Evolutionary conservation across 35 echinoderm and acorn worm genomes (phyloP).

Genomic region (Apostichopus parvimensis): DNA sequence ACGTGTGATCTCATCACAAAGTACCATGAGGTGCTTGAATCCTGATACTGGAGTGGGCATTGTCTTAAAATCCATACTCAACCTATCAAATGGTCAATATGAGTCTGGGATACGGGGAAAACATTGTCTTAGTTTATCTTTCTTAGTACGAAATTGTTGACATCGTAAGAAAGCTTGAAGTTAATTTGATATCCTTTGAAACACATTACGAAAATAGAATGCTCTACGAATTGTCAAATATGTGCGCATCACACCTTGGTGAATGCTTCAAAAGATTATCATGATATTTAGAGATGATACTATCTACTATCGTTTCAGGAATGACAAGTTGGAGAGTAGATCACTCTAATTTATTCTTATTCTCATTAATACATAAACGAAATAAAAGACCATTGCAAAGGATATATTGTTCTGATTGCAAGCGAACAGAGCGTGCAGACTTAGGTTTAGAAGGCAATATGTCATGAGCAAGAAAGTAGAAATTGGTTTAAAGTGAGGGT

Average conservation of each 20-base stretch:
- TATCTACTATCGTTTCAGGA: conserved; percentile 45
- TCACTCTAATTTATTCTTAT: neutral
- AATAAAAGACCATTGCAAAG: conserved; percentile 22
- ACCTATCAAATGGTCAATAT: conserved; percentile 58
- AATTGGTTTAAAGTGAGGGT: conserved; percentile 8
- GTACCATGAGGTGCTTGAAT: conserved; percentile 59
- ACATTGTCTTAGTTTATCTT: conserved; percentile 55
- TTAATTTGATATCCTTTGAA: neutral
- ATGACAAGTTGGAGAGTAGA: conserved; percentile 51
- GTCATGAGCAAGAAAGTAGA: neutral
- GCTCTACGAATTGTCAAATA: conserved; percentile 38
- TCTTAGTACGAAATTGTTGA: conserved; percentile 50
- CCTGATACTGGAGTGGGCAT: conserved; percentile 60
- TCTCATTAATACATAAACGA: neutral
- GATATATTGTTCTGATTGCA: neutral
- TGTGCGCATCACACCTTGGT: conserved; percentile 55
- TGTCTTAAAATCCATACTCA: conserved; percentile 65
- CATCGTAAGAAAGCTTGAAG: conserved; percentile 49
- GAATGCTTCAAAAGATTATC: conserved; percentile 58
- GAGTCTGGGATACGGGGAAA: conserved; percentile 41
- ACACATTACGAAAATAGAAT: conserved; percentile 14
- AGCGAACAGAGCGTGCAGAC: neutral
- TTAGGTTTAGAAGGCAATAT: neutral
- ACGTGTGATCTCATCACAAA: conserved; percentile 63
- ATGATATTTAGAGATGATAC: conserved; percentile 52